Evolutionary conservation across 2,888 invertebrate species (phyloP).

Genomic region (Emmelina monodactyla): DNA sequence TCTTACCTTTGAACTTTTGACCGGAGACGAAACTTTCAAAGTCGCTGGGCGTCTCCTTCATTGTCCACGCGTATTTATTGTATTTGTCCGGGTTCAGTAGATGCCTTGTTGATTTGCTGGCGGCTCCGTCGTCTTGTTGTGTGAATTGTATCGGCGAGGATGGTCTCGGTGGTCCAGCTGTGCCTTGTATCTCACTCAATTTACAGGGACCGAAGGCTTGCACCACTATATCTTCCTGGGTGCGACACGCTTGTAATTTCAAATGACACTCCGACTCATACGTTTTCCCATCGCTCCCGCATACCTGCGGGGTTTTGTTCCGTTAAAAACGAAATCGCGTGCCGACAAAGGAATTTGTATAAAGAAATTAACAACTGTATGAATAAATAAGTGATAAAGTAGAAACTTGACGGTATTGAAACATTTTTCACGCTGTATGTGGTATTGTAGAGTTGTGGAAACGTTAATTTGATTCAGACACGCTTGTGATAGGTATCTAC

Average conservation of each 20-base stretch:
- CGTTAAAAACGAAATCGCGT: background rate
- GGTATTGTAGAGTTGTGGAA: too few relatives aligned
- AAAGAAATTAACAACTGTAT: background rate
- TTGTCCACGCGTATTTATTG: conserved; percentile 67
- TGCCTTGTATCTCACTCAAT: conserved; percentile 73
- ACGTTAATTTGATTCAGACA: too few relatives aligned
- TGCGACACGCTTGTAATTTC: conserved; percentile 81
- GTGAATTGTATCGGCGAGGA: conserved; percentile 82
- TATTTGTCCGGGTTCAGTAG: conserved; percentile 75
- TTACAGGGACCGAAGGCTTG: conserved; percentile 80
- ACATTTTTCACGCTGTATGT: too few relatives aligned
- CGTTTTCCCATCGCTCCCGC: conserved; percentile 82
- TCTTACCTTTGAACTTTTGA: conserved; percentile 52
- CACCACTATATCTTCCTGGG: conserved; percentile 80
- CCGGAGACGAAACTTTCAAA: conserved; percentile 45
- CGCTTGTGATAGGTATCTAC: too few relatives aligned
- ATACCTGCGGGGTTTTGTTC: conserved; percentile 65
- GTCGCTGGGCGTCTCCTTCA: conserved; percentile 60
- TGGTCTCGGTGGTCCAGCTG: conserved; percentile 78
- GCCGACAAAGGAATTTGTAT: background rate
- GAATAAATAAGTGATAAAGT: too few relatives aligned
- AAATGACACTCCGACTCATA: conserved; percentile 86
- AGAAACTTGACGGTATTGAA: too few relatives aligned
- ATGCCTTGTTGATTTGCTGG: conserved; percentile 83
- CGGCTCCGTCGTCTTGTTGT: conserved; percentile 78